These are phyloP conservation scores for Condylura cristata DNA, from an alignment of 2,113 vertebrate species.

Conservation along the genomic window DNA sequence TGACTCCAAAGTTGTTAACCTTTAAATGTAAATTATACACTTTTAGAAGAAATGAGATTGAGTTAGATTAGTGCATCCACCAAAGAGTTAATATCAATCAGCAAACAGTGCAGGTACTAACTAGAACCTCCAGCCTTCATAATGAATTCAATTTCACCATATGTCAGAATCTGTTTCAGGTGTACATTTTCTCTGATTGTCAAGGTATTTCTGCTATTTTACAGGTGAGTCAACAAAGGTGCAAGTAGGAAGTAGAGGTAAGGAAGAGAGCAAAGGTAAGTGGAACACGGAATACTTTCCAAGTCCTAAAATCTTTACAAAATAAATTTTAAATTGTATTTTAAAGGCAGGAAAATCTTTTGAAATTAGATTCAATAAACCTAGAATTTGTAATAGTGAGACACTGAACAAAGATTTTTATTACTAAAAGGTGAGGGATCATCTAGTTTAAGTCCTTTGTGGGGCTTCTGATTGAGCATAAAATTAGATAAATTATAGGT, in stretches of 20 bases:
- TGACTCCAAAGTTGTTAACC: constrained; percentile 7
- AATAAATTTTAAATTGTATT: constrained; percentile 37
- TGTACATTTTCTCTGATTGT: neutral
- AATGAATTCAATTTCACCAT: neutral
- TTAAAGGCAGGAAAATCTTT: constrained; percentile 44
- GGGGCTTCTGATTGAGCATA: constrained; percentile 53
- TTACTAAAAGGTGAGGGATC: constrained; percentile 30
- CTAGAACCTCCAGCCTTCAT: neutral
- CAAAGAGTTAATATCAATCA: neutral
- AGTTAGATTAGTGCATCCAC: neutral
- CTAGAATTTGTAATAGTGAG: constrained; percentile 18
- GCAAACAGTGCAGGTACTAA: neutral
- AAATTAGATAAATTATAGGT: constrained; percentile 42
- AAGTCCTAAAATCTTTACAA: neutral
- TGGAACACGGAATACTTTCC: neutral
- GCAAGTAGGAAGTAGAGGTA: neutral
- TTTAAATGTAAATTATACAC: neutral
- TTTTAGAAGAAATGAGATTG: constrained; percentile 38
- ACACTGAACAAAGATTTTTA: constrained; percentile 56
- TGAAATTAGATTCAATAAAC: constrained; percentile 53
- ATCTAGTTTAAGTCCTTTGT: constrained; percentile 23
- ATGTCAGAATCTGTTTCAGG: neutral
- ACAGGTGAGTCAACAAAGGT: neutral
- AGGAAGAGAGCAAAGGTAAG: neutral
- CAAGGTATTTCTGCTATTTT: neutral